Percentiles rank a stretch among this genome's conserved stretches.
Evolutionary conservation across 1,140 invertebrate species (phyloP).

Genomic region (Teleopsis dalmanni): DNA sequence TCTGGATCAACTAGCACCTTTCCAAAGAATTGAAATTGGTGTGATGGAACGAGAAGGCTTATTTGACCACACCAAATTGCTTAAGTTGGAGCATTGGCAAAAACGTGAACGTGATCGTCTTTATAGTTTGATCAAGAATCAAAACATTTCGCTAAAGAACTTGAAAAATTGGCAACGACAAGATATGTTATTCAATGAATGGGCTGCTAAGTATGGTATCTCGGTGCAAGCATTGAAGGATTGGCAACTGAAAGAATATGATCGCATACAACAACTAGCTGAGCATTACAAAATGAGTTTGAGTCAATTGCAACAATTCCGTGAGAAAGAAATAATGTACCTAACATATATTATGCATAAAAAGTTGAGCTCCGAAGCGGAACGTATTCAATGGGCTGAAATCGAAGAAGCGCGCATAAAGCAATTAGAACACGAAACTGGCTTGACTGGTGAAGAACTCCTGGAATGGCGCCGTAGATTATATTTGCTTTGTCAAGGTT

Average conservation of each 20-base stretch:
- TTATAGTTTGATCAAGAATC: constrained; percentile 34
- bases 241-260: constrained; percentile 33
- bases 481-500: constrained; percentile 30
- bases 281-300: constrained; percentile 27
- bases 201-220: constrained; percentile 25
- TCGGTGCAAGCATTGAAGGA: constrained; percentile 25
- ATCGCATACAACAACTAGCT: constrained; percentile 25
- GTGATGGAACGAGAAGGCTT: constrained; percentile 21
- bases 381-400: constrained; percentile 19
- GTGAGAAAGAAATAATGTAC: constrained; percentile 29
- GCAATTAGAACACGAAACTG: constrained; percentile 18
- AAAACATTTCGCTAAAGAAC: constrained; percentile 29
- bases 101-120: constrained; percentile 34
- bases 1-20: constrained; percentile 23
- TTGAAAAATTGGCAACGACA: constrained; percentile 32
- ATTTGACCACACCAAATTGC: constrained; percentile 24
- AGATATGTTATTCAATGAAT: constrained; percentile 19
- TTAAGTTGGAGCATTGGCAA: constrained; percentile 28
- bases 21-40: constrained; percentile 23
- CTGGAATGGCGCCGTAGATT: constrained; percentile 29
- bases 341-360: constrained; percentile 28
- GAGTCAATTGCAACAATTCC: constrained; percentile 33
- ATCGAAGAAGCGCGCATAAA: constrained; percentile 21
- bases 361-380: constrained; percentile 15
- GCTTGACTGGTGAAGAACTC: constrained; percentile 23